Percentiles rank a stretch among this genome's conserved stretches.
These are phyloP conservation scores for Tetramorium simillimum DNA, from an alignment of 1,140 invertebrate species.

Conservation along the genomic window DNA sequence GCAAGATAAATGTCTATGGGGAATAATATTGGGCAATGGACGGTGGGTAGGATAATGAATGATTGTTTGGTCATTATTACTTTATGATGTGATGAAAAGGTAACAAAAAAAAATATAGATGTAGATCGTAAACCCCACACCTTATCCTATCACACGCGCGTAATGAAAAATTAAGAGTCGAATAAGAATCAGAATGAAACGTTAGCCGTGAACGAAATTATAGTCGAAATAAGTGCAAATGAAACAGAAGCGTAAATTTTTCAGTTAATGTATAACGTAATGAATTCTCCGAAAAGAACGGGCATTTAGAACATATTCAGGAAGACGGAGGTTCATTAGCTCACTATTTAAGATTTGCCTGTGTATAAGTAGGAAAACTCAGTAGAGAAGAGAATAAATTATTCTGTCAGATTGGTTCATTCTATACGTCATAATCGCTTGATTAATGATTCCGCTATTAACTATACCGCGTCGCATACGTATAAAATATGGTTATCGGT, in stretches of 20 bases:
- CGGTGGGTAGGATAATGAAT: slow-evolving; percentile 57
- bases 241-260: slow-evolving; percentile 5
- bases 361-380: slow-evolving; percentile 20
- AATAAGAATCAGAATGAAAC: background rate
- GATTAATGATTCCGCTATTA: slow-evolving; percentile 47
- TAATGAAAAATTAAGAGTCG: background rate
- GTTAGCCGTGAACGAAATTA: background rate
- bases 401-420: slow-evolving; percentile 49
- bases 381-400: slow-evolving; percentile 33
- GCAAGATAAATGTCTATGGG: slow-evolving; percentile 54
- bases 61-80: slow-evolving; percentile 43
- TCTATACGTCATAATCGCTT: slow-evolving; percentile 42
- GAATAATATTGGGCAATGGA: slow-evolving; percentile 44
- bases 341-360: slow-evolving; percentile 45
- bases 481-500: slow-evolving; percentile 53
- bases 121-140: background rate
- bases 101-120: slow-evolving; percentile 7
- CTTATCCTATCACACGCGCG: background rate
- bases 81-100: slow-evolving; percentile 38
- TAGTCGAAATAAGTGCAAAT: slow-evolving; percentile 28
- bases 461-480: slow-evolving; percentile 43
- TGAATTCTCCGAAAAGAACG: background rate
- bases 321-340: slow-evolving; percentile 41
- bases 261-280: background rate
- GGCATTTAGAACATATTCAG: slow-evolving; percentile 36